phyloP scores from a whole-genome alignment of 2,113 vertebrate species.

The Tupaia tana region DNA sequence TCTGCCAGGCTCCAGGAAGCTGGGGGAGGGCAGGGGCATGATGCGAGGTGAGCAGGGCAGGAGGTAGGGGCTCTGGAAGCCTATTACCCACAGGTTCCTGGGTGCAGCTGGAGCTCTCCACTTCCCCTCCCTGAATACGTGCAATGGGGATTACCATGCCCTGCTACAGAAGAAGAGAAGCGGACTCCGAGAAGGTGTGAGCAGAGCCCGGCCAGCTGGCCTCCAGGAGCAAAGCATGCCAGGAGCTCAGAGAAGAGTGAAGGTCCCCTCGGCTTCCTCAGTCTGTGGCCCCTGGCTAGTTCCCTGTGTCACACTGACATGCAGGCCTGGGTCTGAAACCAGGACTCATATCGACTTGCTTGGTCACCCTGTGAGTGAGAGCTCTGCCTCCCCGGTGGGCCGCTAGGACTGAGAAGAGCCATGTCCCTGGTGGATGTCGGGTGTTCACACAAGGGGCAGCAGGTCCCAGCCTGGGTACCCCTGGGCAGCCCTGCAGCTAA shows the following conservation, averaged over 20 bases:
- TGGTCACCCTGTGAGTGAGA: neutral
- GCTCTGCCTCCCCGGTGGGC: neutral
- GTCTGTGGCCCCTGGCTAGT: neutral
- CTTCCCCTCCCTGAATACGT: neutral
- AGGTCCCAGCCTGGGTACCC: neutral
- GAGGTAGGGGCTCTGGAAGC: neutral
- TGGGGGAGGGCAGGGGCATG: neutral
- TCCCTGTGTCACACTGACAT: neutral
- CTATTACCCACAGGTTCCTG: neutral
- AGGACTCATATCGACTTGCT: neutral
- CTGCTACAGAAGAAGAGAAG: neutral
- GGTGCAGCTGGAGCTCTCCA: neutral
- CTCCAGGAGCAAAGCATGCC: neutral
- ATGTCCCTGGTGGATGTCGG: accelerated
- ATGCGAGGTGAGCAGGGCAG: neutral
- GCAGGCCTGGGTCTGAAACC: neutral
- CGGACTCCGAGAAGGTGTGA: neutral
- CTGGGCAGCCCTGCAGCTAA: neutral
- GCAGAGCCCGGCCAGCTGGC: neutral
- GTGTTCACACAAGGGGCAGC: neutral
- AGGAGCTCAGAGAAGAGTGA: neutral
- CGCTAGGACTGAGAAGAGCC: neutral
- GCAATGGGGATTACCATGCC: neutral
- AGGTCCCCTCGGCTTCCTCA: neutral
- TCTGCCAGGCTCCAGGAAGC: neutral